These are phyloP conservation scores for Xiphias gladius DNA, from an alignment of 2,113 vertebrate species.

Conservation along the genomic window DNA sequence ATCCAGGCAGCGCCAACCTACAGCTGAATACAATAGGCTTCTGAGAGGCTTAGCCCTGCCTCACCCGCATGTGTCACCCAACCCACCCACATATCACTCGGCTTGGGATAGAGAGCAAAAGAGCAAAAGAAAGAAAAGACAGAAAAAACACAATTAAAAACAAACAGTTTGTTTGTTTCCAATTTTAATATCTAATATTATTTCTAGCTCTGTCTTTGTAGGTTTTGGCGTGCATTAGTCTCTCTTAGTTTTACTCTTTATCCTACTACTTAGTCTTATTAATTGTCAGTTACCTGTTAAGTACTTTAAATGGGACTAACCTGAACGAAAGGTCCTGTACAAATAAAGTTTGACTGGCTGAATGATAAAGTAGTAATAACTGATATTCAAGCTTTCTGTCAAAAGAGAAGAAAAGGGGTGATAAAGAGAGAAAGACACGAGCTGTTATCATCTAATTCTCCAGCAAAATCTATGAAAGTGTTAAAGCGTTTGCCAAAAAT, in stretches of 20 bases:
- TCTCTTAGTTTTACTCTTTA: not conserved
- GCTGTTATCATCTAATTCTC: not conserved
- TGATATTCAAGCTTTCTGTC: too few relatives aligned
- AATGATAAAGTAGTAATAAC: too few relatives aligned
- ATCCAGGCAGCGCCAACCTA: constrained; percentile 47
- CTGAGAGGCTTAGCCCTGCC: constrained; percentile 44
- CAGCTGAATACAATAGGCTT: constrained; percentile 60
- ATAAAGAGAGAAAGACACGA: not conserved
- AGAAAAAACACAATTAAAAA: not conserved
- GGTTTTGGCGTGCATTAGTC: not conserved
- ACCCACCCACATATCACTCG: constrained; percentile 11
- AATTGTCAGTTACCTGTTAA: not conserved
- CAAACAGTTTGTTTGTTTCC: not conserved
- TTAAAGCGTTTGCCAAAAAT: not conserved
- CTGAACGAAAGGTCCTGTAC: not conserved
- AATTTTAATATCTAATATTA: not conserved
- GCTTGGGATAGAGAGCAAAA: not conserved
- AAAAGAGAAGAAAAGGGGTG: not conserved
- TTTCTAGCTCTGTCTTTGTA: not conserved
- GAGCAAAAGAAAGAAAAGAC: not conserved
- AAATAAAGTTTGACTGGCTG: not conserved
- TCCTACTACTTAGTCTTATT: too few relatives aligned
- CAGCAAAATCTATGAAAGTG: not conserved
- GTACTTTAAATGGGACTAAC: not conserved
- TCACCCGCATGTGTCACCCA: constrained; percentile 43